These are phyloP conservation scores for Cottus gobio DNA, from an alignment of 2,113 vertebrate genomes.

Conservation along the genomic window DNA sequence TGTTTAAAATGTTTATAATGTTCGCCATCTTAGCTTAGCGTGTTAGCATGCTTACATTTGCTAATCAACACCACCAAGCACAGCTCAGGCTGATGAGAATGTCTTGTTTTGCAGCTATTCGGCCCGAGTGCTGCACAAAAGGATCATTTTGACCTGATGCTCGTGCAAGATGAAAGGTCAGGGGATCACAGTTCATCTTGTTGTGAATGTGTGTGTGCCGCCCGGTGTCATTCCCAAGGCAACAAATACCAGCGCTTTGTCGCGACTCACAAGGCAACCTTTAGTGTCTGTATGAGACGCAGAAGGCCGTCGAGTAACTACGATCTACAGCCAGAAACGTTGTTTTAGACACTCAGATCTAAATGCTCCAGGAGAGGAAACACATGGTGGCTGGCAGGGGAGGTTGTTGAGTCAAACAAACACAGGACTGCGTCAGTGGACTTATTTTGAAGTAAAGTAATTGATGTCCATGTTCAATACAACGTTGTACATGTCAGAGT, in stretches of 20 bases:
- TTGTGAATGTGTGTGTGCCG: background rate
- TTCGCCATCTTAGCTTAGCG: background rate
- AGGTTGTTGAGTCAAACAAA: background rate
- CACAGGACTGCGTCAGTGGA: too few relatives aligned
- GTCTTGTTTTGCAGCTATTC: background rate
- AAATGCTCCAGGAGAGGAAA: background rate
- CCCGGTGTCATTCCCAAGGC: too few relatives aligned
- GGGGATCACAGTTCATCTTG: background rate
- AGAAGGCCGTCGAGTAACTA: background rate
- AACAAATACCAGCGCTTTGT: too few relatives aligned
- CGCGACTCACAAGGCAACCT: background rate
- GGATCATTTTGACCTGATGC: background rate
- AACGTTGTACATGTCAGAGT: background rate
- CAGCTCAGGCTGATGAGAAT: background rate
- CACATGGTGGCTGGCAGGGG: background rate
- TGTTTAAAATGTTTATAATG: background rate
- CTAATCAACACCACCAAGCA: background rate
- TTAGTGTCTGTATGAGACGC: background rate
- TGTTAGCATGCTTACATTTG: background rate
- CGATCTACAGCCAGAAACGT: background rate
- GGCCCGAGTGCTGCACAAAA: background rate
- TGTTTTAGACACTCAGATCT: background rate
- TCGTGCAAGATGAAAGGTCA: background rate
- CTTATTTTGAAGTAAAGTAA: too few relatives aligned
- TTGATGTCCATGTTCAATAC: background rate